A percentile compares a stretch with the other conserved stretches of the same genome.
These are phyloP conservation scores for Sylvietta virens DNA, from an alignment of 2,113 vertebrate genomes.

Conservation along the genomic window DNA sequence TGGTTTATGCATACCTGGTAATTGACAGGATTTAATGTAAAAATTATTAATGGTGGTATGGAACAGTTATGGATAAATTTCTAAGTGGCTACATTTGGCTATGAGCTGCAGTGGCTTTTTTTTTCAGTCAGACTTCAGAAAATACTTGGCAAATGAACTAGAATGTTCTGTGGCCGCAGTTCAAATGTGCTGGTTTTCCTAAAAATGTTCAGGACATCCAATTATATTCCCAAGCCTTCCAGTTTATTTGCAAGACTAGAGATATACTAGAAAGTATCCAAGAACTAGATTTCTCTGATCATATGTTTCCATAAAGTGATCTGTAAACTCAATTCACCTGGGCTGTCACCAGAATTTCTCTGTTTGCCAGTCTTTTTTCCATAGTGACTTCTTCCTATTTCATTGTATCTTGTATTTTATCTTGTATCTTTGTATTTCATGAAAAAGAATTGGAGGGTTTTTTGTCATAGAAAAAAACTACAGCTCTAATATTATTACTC, in stretches of 20 bases:
- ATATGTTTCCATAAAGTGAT: not conserved
- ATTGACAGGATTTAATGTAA: conserved; percentile 26
- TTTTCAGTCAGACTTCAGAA: not conserved
- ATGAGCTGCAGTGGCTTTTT: not conserved
- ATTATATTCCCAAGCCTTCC: not conserved
- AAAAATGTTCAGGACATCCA: not conserved
- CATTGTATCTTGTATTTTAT: not conserved
- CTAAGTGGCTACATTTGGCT: not conserved
- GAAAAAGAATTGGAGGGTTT: not conserved
- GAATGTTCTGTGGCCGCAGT: not conserved
- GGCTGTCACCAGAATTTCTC: not conserved
- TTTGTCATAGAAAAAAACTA: not conserved
- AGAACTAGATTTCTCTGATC: not conserved
- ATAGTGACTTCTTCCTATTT: not conserved
- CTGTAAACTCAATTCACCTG: not conserved
- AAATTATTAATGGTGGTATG: conserved; percentile 33
- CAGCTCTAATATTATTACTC: not conserved
- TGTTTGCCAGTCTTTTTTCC: not conserved
- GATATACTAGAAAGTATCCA: not conserved
- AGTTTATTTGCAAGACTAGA: not conserved
- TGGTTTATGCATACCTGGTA: conserved; percentile 27
- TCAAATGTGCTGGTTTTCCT: not conserved
- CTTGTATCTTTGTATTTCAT: not conserved
- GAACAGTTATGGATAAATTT: not conserved
- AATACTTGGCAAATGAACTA: not conserved